Base-by-base conservation (phyloP, 1,140 invertebrate genomes). In the Cyclina sinensis region DNA sequence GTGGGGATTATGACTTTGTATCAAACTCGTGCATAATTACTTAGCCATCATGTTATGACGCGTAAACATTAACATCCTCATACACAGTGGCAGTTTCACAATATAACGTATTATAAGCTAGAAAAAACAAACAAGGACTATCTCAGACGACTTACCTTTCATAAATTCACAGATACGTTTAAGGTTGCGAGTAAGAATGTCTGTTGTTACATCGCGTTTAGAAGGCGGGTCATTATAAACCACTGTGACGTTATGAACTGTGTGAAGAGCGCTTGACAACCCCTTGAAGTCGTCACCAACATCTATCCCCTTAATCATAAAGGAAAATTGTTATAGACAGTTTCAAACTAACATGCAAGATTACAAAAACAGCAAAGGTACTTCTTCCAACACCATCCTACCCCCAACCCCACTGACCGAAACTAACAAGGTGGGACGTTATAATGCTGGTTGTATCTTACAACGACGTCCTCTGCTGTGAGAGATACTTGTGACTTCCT, bases 151-250 rank as follows among this genome's bases (percentile, higher is more conserved):
- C 70, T 18, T 48, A 88, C 79, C 54, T 74, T 88, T 70, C 78
- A 88, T 82, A 46, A 88, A 88, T 51, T 82, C 68, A 35, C 51
- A 51, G 0, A 88, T 5, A 1, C 43, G 37, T 46, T 43, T 82
- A 21, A 88, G 68, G 54, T 88, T 88, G 11, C 48, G 32, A 0
- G 86, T 88, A 2, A 88, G 79, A 35, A 59, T 43, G 32, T 88
- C 86, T 32, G 39, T 35, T 1, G 86, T 82, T 2, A 57, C 27
- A 3, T 70, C 35, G 21, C 86, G 86, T 51, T 57, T 79, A 37
- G 86, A 80, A 0, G 78, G 78, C 21, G 78, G 62, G 3, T 62
- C 78, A 24, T 18, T 43, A 51, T 81, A 76, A 0, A 18, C 11
- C 12, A 88, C 78, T 18, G 16, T 46, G 37, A 88, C 54, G 48